Evolutionary conservation across 35 echinoderm and acorn worm genomes (phyloP), one percentile per base, ranked within the genome.

Genomic region (Amphiura filiformis): DNA sequence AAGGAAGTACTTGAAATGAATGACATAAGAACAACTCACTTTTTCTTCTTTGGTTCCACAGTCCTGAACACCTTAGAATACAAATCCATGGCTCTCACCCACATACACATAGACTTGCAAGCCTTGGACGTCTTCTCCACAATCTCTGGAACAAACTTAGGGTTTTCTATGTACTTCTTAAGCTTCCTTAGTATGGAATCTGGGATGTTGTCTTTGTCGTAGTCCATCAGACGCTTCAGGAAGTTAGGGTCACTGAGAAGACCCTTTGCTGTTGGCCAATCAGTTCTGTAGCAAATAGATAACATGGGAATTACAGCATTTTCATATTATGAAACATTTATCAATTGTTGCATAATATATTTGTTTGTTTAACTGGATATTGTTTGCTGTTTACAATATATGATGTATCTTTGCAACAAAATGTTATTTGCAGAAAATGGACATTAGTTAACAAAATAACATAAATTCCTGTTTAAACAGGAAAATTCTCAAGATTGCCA

Each of bases 81-180:
- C 0, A 98, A 89, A 92, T 98, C 96, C 96, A 98, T 94, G 39
- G 96, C 96, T 92, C 96, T 86, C 76, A 94, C 96, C 96, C 96
- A 98, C 96, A 98, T 98, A 57, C 96, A 98, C 96, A 98, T 94
- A 30, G 96, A 94, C 49, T 94, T 98, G 78, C 96, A 98, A 37
- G 96, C 96, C 93, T 98, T 98, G 41, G 96, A 98, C 38, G 96
- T 98, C 87, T 98, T 98, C 89, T 98, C 65, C 92, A 65, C 38
- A 5, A 83, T 35, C 7, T 85, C 47, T 90, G 89, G 57, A 83
- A 98, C 87, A 92, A 98, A 98, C 80, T 94, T 98, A 0, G 96
- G 96, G 78, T 98, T 98, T 75, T 98, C 93, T 14, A 94, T 98
- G 90, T 98, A 98, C 52, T 98, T 98, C 85, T 98, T 98, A 12